Evolutionary conservation across 2,797 vertebrate species (phyloP), one percentile per base, ranked within the genome.

Genomic region (Protonibea diacanthus): DNA sequence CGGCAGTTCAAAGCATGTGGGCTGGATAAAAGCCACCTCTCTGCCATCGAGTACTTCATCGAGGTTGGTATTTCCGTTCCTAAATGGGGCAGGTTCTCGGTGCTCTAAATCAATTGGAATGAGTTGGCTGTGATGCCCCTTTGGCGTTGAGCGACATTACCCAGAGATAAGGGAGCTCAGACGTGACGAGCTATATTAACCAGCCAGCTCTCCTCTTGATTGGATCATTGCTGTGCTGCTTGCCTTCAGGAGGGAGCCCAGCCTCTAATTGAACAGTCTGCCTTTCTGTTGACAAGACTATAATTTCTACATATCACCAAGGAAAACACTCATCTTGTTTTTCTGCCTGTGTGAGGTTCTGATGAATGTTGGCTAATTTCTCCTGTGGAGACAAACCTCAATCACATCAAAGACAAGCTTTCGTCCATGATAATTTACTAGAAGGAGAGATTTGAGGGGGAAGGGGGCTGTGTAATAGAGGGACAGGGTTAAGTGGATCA

Each of bases 151-250:
- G 89, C 80, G 21, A 79, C 82, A 80, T 89, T 88, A 91, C 76
- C 82, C 78, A 66, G 83, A 91, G 87, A 89, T 83, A 88, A 81
- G 88, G 68, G 68, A 84, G 79, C 88, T 79, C 76, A 76, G 83
- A 91, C 75, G 86, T 94, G 93, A 93, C 87, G 63, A 62, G 78
- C 63, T 82, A 78, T 84, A 90, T 93, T 88, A 93, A 92, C 82
- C 89, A 93, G 74, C 78, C 86, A 63, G 78, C 86, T 86, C 81
- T 80, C 72, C 82, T 67, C 80, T 74, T 86, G 90, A 88, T 89
- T 89, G 89, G 87, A 92, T 93, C 86, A 78, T 81, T 74, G 81
- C 75, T 55, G 86, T 69, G 75, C 83, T 73, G 81, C 86, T 86
- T 62, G 55, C 84, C 85, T 87, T 78, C 79, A 82, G 81, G 64